These are phyloP conservation scores for Buteo buteo DNA, from an alignment of 2,113 vertebrate species.

Conservation along the genomic window DNA sequence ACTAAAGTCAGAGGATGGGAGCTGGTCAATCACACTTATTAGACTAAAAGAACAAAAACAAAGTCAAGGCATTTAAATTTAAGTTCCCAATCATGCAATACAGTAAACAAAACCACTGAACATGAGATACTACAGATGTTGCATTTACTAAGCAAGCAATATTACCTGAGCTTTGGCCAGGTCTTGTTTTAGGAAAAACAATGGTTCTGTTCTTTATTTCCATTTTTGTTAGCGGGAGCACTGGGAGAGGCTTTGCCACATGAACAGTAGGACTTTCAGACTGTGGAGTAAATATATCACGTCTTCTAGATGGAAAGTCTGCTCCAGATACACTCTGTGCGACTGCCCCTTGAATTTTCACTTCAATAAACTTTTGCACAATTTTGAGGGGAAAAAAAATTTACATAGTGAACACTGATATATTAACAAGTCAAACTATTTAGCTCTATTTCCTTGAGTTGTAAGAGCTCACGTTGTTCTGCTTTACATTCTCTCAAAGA, in stretches of 20 bases:
- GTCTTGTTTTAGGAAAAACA: constrained; percentile 78
- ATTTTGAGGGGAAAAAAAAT: not conserved
- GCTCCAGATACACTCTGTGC: constrained; percentile 59
- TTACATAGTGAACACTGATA: not conserved
- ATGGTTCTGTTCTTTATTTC: constrained; percentile 83
- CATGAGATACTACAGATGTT: not conserved
- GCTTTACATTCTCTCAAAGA: not conserved
- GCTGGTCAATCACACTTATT: not conserved
- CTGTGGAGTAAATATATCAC: constrained; percentile 49
- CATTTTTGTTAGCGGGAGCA: constrained; percentile 61
- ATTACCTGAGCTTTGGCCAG: constrained; percentile 86
- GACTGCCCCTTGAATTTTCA: constrained; percentile 81
- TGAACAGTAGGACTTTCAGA: constrained; percentile 69
- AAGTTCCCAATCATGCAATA: not conserved
- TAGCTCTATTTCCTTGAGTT: not conserved
- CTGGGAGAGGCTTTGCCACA: constrained; percentile 54
- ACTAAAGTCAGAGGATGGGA: not conserved
- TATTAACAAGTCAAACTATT: not conserved
- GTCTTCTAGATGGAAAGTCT: constrained; percentile 31
- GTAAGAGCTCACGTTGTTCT: not conserved
- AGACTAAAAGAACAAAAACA: not conserved
- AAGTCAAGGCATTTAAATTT: not conserved
- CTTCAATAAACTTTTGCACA: constrained; percentile 81
- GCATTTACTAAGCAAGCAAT: not conserved
- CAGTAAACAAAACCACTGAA: not conserved